Evolutionary conservation across 1,140 invertebrate genomes (phyloP).

Genomic region (Cydia splendana): DNA sequence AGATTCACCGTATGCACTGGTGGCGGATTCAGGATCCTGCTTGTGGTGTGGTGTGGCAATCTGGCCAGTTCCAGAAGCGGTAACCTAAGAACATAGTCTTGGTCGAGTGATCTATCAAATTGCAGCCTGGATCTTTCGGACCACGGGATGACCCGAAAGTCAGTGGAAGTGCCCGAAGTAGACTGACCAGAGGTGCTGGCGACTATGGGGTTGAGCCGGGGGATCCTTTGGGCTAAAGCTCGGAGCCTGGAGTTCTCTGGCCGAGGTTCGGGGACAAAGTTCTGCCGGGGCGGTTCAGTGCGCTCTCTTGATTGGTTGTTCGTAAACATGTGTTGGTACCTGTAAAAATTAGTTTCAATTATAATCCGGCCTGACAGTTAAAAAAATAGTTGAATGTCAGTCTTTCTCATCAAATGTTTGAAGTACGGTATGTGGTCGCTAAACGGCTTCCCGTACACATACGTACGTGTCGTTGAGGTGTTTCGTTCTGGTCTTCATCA

Average conservation of each 20-base stretch:
- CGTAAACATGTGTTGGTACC: conserved; percentile 70
- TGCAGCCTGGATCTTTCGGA: conserved; percentile 49
- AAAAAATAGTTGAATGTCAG: no score
- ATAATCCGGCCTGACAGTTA: no score
- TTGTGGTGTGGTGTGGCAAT: conserved; percentile 33
- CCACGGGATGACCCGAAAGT: conserved; percentile 64
- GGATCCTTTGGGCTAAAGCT: conserved; percentile 60
- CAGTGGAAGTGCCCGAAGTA: conserved; percentile 37
- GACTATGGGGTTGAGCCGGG: conserved; percentile 52
- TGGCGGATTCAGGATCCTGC: conserved; percentile 56
- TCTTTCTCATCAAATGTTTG: no score
- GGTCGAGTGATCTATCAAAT: conserved; percentile 53
- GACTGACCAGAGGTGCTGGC: conserved; percentile 35
- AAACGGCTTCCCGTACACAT: no score
- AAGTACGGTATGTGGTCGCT: no score
- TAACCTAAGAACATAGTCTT: conserved; percentile 58
- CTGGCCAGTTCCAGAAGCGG: conserved; percentile 60
- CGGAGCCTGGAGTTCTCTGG: conserved; percentile 57
- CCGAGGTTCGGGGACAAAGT: conserved; percentile 52
- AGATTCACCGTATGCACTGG: conserved; percentile 51
- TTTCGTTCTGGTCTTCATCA: no score
- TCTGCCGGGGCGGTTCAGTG: conserved; percentile 40
- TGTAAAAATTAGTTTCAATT: neutral
- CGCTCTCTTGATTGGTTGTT: conserved; percentile 40
- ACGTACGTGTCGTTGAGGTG: no score